Evolutionary conservation across 2,888 invertebrate species (phyloP), one percentile per base, ranked within the genome.

Genomic region (Meandrusa payeni): DNA sequence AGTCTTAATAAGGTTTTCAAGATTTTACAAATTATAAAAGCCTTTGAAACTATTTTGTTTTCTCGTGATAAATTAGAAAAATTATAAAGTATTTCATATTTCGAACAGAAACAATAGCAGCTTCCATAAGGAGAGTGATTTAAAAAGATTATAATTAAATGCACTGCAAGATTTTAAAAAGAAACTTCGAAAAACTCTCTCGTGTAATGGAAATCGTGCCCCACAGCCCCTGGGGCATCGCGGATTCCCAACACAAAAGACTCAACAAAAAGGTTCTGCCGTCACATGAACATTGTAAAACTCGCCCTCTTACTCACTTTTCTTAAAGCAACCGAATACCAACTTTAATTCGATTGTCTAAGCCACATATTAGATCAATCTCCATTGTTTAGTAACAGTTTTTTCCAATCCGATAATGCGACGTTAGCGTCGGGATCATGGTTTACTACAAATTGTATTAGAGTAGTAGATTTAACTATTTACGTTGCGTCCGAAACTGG

Each of bases 391-490:
- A 72, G 76, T 75, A 78, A 82, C 79, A 76, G 80, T 85, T 85
- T 83, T 82, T 83, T 82, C 79, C 83, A 82, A 83, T 86, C 80
- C 80, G 83, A 85, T 86, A 86, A 86, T 85, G 82, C 80, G 79
- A 83, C 82, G 82, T 83, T 85, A 82, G 81, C 76, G 80, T 69
- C 76, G 78, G 81, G 83, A 85, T 85, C 85, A 83, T 85, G 85
- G 85, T 85, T 86, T 85, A 86, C 85, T 86, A 86, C 85, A 86
- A 86, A 86, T 86, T 86, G 85, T 86, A 85, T 86, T 82, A 83
- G 81, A 83, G 82, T 76, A 81, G 82, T 80, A 81, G 71, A 81
- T 82, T 83, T 82, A 83, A 85, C 82, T 83, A 85, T 85, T 83
- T 83, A 83, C 80, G 69, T 73, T 64, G 66, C 63, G 61, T 59